Evolutionary conservation across 2,113 vertebrate genomes (phyloP).

Genomic region (Montifringilla adamsi): DNA sequence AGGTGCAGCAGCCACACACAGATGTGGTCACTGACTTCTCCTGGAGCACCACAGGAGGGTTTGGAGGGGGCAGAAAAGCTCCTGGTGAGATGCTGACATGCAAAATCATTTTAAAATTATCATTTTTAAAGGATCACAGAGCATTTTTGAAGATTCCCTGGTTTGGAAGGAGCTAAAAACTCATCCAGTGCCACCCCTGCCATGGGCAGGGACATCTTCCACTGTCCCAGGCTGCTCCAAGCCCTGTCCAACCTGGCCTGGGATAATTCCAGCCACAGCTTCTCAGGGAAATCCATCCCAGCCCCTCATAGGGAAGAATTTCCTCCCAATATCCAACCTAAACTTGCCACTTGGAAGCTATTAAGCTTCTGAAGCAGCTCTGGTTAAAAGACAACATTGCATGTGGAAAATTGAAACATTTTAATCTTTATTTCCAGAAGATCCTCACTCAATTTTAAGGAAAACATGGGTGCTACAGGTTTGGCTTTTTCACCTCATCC

Average conservation of each 20-base stretch:
- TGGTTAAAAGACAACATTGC: not conserved
- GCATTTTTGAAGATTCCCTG: not conserved
- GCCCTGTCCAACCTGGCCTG: not conserved
- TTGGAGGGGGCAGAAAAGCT: fast-evolving
- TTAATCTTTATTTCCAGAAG: not conserved
- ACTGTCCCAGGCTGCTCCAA: fast-evolving
- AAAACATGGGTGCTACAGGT: fast-evolving
- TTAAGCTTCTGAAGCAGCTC: not conserved
- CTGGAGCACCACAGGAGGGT: not conserved
- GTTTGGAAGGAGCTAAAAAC: not conserved
- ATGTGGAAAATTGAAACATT: fast-evolving
- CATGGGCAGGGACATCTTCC: not conserved
- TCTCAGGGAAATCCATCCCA: not conserved
- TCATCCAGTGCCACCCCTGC: not conserved
- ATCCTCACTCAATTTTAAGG: not conserved
- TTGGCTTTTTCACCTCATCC: not conserved
- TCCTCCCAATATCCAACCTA: not conserved
- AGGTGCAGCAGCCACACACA: not conserved
- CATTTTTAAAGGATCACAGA: not conserved
- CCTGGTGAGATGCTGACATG: fast-evolving
- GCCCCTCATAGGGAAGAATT: not conserved
- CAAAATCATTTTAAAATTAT: not conserved
- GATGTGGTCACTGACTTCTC: fast-evolving
- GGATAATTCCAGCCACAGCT: not conserved
- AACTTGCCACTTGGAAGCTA: not conserved